Percentiles rank a stretch among this genome's conserved stretches.
Conservation (phyloP, 2,113 vertebrate genomes). For the Syrrhaptes paradoxus region DNA sequence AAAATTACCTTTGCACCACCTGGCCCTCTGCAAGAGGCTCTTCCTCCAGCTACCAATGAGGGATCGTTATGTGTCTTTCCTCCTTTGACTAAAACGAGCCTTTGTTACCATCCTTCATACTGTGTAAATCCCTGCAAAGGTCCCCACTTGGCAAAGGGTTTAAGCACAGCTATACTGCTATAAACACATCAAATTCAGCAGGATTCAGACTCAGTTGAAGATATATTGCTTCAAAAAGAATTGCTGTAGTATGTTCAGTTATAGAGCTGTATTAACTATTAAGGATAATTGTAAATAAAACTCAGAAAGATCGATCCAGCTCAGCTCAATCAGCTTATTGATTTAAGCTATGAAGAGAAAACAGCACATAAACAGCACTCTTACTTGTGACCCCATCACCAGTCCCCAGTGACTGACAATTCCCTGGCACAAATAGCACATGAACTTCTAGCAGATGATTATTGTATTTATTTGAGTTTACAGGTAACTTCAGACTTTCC, state of each 20-base stretch:
- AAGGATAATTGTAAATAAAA: conserved; percentile 63
- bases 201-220: background rate
- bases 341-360: conserved; percentile 51
- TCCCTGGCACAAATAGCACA: background rate
- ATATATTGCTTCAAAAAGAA: background rate
- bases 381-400: background rate
- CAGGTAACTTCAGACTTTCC: background rate
- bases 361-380: background rate
- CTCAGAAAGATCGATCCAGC: conserved; percentile 3
- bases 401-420: background rate
- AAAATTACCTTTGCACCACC: background rate
- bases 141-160: background rate
- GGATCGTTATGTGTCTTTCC: background rate
- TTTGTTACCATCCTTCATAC: background rate
- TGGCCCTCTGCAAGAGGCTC: background rate
- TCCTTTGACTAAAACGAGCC: background rate
- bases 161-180: background rate
- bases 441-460: background rate
- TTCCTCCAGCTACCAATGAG: background rate
- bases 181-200: background rate
- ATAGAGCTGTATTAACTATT: background rate
- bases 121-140: background rate
- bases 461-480: background rate
- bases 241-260: background rate
- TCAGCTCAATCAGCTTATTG: conserved; percentile 58